Percentiles rank a stretch among this genome's conserved stretches.
Evolutionary conservation across 2,113 vertebrate species (phyloP).

Genomic region (Phocoena sinus): DNA sequence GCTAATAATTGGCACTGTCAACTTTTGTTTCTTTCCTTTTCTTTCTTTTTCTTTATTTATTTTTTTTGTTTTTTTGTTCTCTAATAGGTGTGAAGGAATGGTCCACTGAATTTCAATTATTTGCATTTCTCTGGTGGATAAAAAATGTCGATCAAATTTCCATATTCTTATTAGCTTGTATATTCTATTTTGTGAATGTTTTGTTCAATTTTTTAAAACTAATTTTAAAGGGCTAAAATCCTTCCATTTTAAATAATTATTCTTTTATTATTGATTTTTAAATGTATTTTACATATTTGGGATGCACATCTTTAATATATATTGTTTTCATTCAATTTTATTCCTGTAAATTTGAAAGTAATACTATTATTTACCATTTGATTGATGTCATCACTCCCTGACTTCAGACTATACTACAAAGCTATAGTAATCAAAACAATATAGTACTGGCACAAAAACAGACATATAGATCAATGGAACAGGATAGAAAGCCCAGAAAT

Average conservation of each 20-base stretch:
- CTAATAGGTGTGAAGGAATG: not conserved
- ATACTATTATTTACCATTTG: not conserved
- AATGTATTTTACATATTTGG: not conserved
- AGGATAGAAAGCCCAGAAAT: too few relatives aligned
- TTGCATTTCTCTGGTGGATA: not conserved
- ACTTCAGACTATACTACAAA: too few relatives aligned
- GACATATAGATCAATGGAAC: too few relatives aligned
- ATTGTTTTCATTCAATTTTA: not conserved
- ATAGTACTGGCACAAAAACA: too few relatives aligned
- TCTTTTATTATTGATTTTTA: not conserved
- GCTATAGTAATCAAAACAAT: too few relatives aligned
- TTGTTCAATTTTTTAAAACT: not conserved
- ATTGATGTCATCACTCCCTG: not conserved
- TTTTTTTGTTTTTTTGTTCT: too few relatives aligned
- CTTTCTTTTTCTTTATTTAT: too few relatives aligned
- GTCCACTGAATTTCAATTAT: not conserved
- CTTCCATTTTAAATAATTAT: not conserved
- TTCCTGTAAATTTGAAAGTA: not conserved
- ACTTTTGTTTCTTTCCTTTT: not conserved
- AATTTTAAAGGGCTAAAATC: not conserved
- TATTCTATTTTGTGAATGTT: not conserved
- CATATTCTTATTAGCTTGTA: not conserved
- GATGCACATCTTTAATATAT: not conserved
- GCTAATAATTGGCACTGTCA: not conserved
- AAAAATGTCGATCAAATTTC: not conserved